These are phyloP conservation scores for Paedocypris micromegethes DNA, from an alignment of 2,797 vertebrate genomes.

Conservation along the genomic window DNA sequence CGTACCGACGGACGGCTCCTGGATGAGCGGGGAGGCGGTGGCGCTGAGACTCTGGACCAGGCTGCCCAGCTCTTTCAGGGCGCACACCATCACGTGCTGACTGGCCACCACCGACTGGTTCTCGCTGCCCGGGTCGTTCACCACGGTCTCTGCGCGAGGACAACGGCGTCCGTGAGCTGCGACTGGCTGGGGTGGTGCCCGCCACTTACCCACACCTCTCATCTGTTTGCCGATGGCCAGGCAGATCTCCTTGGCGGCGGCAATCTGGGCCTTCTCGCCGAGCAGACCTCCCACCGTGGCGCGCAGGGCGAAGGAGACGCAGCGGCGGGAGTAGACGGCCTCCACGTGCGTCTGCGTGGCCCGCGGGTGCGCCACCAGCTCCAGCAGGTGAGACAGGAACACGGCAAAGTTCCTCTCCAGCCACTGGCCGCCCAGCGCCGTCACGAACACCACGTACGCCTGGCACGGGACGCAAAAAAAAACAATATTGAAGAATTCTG, in stretches of 20 bases:
- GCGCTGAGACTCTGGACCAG: conserved; percentile 94
- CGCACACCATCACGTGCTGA: conserved; percentile 98
- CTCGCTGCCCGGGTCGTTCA: conserved; percentile 90
- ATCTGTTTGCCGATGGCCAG: conserved; percentile 98
- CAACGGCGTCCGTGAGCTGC: background rate
- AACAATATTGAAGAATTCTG: background rate
- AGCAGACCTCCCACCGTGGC: conserved; percentile 92
- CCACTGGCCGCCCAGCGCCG: conserved; percentile 93
- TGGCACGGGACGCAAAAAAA: conserved; percentile 50
- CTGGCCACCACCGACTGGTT: conserved; percentile 91
- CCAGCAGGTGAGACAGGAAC: conserved; percentile 90
- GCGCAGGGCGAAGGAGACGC: conserved; percentile 94
- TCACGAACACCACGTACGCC: conserved; percentile 98
- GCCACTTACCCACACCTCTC: conserved; percentile 94
- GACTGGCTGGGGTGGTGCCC: background rate
- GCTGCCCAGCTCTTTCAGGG: conserved; percentile 92
- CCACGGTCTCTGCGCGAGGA: conserved; percentile 79
- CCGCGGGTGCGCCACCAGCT: conserved; percentile 92
- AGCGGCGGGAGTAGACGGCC: conserved; percentile 95
- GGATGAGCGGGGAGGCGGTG: conserved; percentile 93
- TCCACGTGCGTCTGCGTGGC: conserved; percentile 97
- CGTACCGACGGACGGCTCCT: conserved; percentile 90
- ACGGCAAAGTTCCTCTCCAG: conserved; percentile 94
- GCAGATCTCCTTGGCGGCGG: conserved; percentile 96
- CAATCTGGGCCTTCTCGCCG: conserved; percentile 97